A percentile compares a stretch with the other conserved stretches of the same genome.
phyloP scores from a whole-genome alignment of 2,888 invertebrate species.

The Orchestes rusci region DNA sequence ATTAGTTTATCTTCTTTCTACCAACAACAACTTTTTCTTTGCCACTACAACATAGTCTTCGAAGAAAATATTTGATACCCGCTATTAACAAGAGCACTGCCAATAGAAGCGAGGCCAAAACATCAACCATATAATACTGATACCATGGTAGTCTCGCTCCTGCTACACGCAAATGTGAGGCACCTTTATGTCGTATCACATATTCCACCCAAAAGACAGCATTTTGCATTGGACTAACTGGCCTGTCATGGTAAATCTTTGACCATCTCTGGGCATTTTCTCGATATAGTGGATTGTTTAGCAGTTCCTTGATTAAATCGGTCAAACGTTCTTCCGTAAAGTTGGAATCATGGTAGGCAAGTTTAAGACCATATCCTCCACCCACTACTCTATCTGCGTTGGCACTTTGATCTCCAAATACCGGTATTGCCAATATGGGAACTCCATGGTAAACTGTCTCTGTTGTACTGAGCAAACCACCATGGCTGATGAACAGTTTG shows the following conservation, averaged over 20 bases:
- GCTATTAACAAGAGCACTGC: background rate
- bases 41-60: slow-evolving; percentile 1
- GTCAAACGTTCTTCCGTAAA: slow-evolving; percentile 43
- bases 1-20: slow-evolving; percentile 1
- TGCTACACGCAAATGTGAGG: slow-evolving; percentile 33
- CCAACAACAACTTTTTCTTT: background rate
- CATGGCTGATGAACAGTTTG: slow-evolving; percentile 46
- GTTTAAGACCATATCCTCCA: slow-evolving; percentile 33
- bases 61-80: background rate
- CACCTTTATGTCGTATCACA: slow-evolving; percentile 34
- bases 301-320: slow-evolving; percentile 40
- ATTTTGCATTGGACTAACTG: slow-evolving; percentile 31
- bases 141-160: slow-evolving; percentile 32
- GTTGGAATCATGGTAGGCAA: slow-evolving; percentile 39
- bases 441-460: slow-evolving; percentile 47
- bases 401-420: slow-evolving; percentile 48
- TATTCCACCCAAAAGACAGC: slow-evolving; percentile 37
- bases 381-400: slow-evolving; percentile 45
- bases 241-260: slow-evolving; percentile 31
- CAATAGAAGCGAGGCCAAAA: slow-evolving; percentile 20
- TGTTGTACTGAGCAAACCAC: slow-evolving; percentile 46
- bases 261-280: slow-evolving; percentile 31
- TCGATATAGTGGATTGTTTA: slow-evolving; percentile 39
- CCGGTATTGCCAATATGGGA: slow-evolving; percentile 47
- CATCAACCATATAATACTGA: slow-evolving; percentile 34